These are phyloP conservation scores for Crenuchus spilurus DNA, from an alignment of 2,797 vertebrate genomes.

Conservation along the genomic window DNA sequence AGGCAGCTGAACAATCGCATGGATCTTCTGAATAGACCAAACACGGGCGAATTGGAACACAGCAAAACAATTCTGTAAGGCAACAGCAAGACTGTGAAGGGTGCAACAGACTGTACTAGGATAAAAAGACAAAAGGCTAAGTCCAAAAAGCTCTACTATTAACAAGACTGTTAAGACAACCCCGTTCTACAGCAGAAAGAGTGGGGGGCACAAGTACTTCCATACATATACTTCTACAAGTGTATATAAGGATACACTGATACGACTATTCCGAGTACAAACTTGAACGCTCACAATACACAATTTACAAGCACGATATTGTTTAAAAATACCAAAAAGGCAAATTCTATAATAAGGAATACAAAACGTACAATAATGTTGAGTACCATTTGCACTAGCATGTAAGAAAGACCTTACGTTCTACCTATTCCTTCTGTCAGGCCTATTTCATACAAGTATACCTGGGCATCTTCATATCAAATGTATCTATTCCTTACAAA, in stretches of 20 bases:
- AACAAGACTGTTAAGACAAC: slow-evolving; percentile 44
- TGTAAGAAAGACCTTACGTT: slow-evolving; percentile 46
- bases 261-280: slow-evolving; percentile 61
- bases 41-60: slow-evolving; percentile 32
- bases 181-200: slow-evolving; percentile 63
- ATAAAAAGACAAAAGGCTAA: slow-evolving; percentile 37
- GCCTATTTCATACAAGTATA: slow-evolving; percentile 47
- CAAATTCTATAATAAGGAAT: slow-evolving; percentile 36
- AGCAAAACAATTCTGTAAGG: slow-evolving; percentile 44
- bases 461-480: slow-evolving; percentile 41
- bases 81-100: slow-evolving; percentile 50
- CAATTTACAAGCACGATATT: slow-evolving; percentile 65
- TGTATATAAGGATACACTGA: slow-evolving; percentile 60
- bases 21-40: neutral
- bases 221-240: slow-evolving; percentile 51
- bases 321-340: slow-evolving; percentile 38
- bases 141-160: slow-evolving; percentile 37
- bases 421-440: slow-evolving; percentile 35
- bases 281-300: slow-evolving; percentile 59
- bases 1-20: neutral
- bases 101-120: slow-evolving; percentile 50
- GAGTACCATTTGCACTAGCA: slow-evolving; percentile 40
- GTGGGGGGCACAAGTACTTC: slow-evolving; percentile 51
- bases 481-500: slow-evolving; percentile 39
- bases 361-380: slow-evolving; percentile 31